Evolutionary conservation across 1,140 invertebrate genomes (phyloP), one percentile per base, ranked within the genome.

Genomic region (Macrosteles quadrilineatus): DNA sequence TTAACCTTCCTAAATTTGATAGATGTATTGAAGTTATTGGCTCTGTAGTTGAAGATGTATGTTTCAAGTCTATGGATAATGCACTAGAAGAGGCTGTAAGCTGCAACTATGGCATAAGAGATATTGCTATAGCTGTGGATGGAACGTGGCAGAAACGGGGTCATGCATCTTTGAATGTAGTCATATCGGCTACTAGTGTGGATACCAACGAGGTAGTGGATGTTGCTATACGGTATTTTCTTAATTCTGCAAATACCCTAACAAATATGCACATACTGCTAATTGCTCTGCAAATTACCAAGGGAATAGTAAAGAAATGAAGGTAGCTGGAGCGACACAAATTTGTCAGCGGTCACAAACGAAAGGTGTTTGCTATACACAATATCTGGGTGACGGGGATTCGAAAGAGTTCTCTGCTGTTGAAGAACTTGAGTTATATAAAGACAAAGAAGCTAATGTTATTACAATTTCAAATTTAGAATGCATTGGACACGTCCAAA

Each of bases 341-440:
- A 9, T 62, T 27, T 62, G 21, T 30, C 4, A 12, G 3, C 57
- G 57, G 6, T 62, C 57, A 3, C 6, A 31, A 14, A 31, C 3
- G 12, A 11, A 12, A 21, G 30, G 30, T 4, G 66, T 73, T 19
- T 57, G 57, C 45, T 74, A 74, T 45, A 40, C 27, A 32, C 21
- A 66, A 19, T 69, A 71, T 50, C 50, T 74, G 21, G 66, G 72
- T 27, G 72, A 74, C 30, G 72, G 69, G 27, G 72, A 74, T 50
- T 65, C 70, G 4, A 57, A 71, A 21, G 63, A 47, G 27, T 71
- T 21, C 32, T n/a, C 11, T 14, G n/a, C 27, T 53, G 57, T 72
- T 14, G n/a, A 29, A 14, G 27, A 69, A n/a, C 12, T 1, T 21
- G 53, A 70, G 4, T 45, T 59, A 1, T 72, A 72, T 55, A 50